Conservation (phyloP, 1,140 invertebrate genomes). For the Stegodyphus mimosarum region DNA sequence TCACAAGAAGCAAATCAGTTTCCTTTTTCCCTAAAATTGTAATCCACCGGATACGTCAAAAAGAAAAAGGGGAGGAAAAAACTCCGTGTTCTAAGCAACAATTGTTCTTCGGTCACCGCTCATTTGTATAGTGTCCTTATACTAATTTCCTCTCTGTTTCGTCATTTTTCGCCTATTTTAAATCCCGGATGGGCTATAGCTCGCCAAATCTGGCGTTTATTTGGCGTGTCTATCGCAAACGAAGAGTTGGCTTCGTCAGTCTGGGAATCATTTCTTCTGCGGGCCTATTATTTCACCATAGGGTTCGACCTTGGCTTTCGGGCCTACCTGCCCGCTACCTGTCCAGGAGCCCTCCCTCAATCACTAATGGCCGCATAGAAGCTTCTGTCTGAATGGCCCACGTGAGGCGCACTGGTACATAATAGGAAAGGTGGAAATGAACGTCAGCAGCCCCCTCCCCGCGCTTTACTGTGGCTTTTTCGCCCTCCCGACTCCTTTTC, state of each 20-base stretch:
- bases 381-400: conserved; percentile 21
- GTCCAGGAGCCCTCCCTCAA: conserved; percentile 42
- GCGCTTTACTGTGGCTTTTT: neutral
- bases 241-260: conserved; percentile 28
- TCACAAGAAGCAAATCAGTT: neutral
- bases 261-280: conserved; percentile 37
- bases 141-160: neutral
- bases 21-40: too few species aligned
- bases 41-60: too few species aligned
- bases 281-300: conserved; percentile 52
- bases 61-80: too few species aligned
- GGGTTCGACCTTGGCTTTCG: conserved; percentile 43
- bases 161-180: neutral
- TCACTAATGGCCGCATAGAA: conserved; percentile 33
- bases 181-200: neutral
- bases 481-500: conserved; percentile 10
- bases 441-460: conserved; percentile 34
- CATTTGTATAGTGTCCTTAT: too few species aligned
- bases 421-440: conserved; percentile 47
- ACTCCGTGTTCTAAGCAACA: neutral
- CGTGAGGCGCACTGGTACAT: conserved; percentile 18
- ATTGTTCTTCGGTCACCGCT: neutral
- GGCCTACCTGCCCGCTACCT: conserved; percentile 17
- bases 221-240: conserved; percentile 10
- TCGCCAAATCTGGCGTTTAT: conserved; percentile 29